Evolutionary conservation across 2,113 vertebrate species (phyloP).

Genomic region (Mormoops blainvillei): DNA sequence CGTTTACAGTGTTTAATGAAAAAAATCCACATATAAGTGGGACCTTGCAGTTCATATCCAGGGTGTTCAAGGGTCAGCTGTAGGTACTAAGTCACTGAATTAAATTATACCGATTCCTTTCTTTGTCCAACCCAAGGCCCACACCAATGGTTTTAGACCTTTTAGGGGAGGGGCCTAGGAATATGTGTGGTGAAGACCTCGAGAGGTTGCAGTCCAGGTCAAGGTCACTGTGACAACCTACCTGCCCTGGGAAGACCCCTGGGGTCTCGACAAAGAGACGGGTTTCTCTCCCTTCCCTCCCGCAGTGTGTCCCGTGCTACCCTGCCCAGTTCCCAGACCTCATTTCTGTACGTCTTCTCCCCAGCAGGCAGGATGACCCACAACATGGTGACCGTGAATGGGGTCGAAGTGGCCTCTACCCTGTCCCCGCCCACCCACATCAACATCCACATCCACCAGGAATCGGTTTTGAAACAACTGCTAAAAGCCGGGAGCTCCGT

Average conservation of each 20-base stretch:
- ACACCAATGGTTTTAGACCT: not conserved
- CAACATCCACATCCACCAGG: constrained; percentile 54
- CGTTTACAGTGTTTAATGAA: not conserved
- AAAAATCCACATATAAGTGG: no score
- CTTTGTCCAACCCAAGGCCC: not conserved
- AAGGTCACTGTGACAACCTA: not conserved
- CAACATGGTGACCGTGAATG: not conserved
- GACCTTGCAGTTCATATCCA: not conserved
- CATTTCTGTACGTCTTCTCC: not conserved
- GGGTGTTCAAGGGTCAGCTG: not conserved
- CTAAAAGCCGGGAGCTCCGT: not conserved
- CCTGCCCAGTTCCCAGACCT: not conserved
- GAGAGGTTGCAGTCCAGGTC: not conserved
- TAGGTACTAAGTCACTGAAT: not conserved
- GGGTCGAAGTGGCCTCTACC: not conserved
- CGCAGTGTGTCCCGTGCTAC: no score
- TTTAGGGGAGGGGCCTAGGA: not conserved
- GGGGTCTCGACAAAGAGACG: not conserved
- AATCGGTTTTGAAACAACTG: constrained; percentile 24
- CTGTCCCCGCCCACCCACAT: not conserved
- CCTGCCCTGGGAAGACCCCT: not conserved
- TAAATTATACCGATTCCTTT: not conserved
- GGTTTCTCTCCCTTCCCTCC: not conserved
- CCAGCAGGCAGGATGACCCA: constrained; percentile 5
- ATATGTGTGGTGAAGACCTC: not conserved